phyloP scores from a whole-genome alignment of 2,113 vertebrate species.

The Prolemur simus region DNA sequence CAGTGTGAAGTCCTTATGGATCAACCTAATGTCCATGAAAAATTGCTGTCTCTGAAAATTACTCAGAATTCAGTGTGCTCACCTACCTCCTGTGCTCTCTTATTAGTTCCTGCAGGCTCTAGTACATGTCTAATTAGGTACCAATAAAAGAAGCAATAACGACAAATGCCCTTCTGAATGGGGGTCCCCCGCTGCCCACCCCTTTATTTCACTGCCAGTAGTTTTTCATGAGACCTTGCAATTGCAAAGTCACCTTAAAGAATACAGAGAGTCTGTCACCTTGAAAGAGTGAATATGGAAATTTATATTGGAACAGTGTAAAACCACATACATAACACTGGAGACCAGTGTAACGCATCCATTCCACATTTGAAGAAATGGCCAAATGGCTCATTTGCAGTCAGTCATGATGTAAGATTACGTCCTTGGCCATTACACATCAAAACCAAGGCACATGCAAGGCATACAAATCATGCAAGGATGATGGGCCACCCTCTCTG shows the following conservation, averaged over 20 bases:
- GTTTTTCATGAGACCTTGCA: slow-evolving; percentile 33
- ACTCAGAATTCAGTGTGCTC: slow-evolving; percentile 24
- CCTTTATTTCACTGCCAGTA: slow-evolving; percentile 36
- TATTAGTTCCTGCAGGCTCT: slow-evolving; percentile 27
- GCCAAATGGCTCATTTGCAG: slow-evolving; percentile 38
- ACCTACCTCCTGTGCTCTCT: not conserved
- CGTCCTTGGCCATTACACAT: not conserved
- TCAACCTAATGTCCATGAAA: not conserved
- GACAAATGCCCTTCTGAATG: slow-evolving; percentile 37
- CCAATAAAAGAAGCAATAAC: slow-evolving; percentile 51
- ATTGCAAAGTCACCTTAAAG: slow-evolving; percentile 50
- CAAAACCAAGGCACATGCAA: not conserved
- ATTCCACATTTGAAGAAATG: slow-evolving; percentile 60
- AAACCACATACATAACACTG: slow-evolving; percentile 32
- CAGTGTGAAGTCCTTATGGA: not conserved
- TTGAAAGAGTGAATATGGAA: slow-evolving; percentile 43
- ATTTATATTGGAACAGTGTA: slow-evolving; percentile 10
- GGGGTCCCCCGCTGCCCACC: not conserved
- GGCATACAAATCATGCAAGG: slow-evolving; percentile 7
- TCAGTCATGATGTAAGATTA: slow-evolving; percentile 62
- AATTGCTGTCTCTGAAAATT: not conserved
- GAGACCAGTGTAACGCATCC: slow-evolving; percentile 19
- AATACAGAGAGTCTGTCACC: slow-evolving; percentile 50
- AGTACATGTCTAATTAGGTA: slow-evolving; percentile 35
- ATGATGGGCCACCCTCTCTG: not conserved